Base-by-base conservation (phyloP, 2,888 invertebrate species). In the Therioaphis trifolii region DNA sequence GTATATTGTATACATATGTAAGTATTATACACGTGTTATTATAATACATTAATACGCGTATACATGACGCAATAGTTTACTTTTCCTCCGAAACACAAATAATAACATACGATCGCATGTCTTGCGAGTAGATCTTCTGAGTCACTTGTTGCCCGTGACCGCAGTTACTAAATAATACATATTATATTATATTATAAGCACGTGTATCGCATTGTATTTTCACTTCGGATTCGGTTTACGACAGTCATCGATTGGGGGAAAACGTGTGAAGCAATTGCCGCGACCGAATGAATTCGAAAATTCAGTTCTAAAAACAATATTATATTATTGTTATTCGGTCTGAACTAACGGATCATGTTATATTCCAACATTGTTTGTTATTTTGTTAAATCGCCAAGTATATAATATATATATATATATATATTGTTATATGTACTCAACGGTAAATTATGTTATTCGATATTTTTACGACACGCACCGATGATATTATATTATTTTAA, bases 41-140 rank as follows among this genome's bases (percentile, higher is more conserved):
- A n/a, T n/a, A n/a, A n/a, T n/a, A n/a, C n/a, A n/a, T n/a, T n/a
- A n/a, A n/a, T n/a, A 40, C 72, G 72, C n/a, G n/a, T 15, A 49
- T 49, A 52, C n/a, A n/a, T 35, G 24, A 35, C 12, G 21, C 35
- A 74, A 74, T 40, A 58, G 40, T 74, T 74, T 24, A 74, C 9
- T 71, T n/a, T 52, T 29, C 27, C 49, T 58, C 55, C 35, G 5
- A 58, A 24, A 74, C n/a, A 52, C 18, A 63, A 61, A 29, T 63
- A 63, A 29, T 66, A 35, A 35, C 18, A 18, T n/a, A 58, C 18
- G 58, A 43, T 74, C 55, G 74, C 74, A 40, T 74, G 74, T 24
- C 55, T 55, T 35, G 18, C 24, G 61, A 61, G 14, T 4, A 12
- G 12, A n/a, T n/a, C n/a, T n/a, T n/a, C n/a, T n/a, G n/a, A n/a